Evolutionary conservation across 1,140 invertebrate genomes (phyloP).

Genomic region (Drosophila mayri): DNA sequence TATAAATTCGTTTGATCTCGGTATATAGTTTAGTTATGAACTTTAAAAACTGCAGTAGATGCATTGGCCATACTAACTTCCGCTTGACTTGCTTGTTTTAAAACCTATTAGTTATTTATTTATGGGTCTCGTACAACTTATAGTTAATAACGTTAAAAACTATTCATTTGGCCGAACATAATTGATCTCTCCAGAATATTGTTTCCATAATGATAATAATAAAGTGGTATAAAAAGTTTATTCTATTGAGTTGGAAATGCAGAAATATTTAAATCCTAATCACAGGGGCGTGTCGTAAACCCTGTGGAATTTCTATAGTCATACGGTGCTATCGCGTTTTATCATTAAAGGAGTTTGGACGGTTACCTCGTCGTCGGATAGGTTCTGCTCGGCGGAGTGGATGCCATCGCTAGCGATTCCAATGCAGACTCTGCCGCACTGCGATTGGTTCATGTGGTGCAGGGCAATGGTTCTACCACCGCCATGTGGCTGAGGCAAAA

Average conservation of each 20-base stretch:
- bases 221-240: conserved; percentile 59
- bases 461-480: conserved; percentile 74
- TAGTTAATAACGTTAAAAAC: conserved; percentile 46
- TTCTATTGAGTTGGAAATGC: conserved; percentile 57
- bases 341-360: conserved; percentile 86
- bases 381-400: conserved; percentile 61
- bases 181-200: conserved; percentile 48
- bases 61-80: conserved; percentile 29
- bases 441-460: conserved; percentile 74
- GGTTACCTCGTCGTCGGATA: conserved; percentile 85
- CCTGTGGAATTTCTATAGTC: conserved; percentile 85
- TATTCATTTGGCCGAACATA: conserved; percentile 46
- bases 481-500: conserved; percentile 49
- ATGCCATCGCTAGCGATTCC: conserved; percentile 59
- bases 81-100: conserved; percentile 13
- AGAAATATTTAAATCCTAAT: conserved; percentile 55
- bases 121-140: conserved; percentile 38
- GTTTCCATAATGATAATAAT: conserved; percentile 52
- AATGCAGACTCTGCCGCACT: conserved; percentile 65
- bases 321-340: conserved; percentile 87
- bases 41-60: conserved; percentile 31
- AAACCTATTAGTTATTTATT: conserved; percentile 38
- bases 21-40: conserved; percentile 17
- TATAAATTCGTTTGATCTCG: conserved; percentile 36
- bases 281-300: conserved; percentile 78